Base-by-base conservation (phyloP, 2,888 invertebrate species). In the Pheosia tremula region DNA sequence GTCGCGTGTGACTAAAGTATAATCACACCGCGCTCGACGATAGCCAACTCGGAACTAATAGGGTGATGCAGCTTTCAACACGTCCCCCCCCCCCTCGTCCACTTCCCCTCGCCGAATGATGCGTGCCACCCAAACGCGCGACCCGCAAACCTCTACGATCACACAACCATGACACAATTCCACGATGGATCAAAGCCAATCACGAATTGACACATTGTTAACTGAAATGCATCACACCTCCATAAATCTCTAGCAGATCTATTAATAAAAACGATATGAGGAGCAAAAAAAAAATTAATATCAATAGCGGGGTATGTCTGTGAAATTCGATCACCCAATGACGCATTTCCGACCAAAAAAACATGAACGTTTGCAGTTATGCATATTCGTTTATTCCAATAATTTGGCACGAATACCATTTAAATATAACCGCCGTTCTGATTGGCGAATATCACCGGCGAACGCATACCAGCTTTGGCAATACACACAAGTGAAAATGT, bases 391-490 rank as follows among this genome's bases (percentile, higher is more conserved):
- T 70, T 71, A 74, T 74, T 72, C 67, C 63, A 68, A 79, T 82
- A 75, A 82, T 84, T 93, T 93, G 93, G 93, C 93, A 93, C 85
- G 72, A 80, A 75, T 79, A 83, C 71, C 76, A 71, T 86, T 88
- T 91, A 90, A 84, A 89, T 88, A 85, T 91, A 92, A 79, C 86
- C 56, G 62, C 73, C 74, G 75, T 63, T 82, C 83, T 85, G 86
- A 92, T 93, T 93, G 91, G 93, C 81, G 80, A 82, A 83, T 86
- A 86, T 85, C 82, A 83, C 66, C 71, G 72, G 80, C 77, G 83
- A 84, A 79, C 81, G 75, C 81, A 81, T 81, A 79, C 67, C 74
- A 79, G 80, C 70, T 84, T 89, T 92, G 91, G 91, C 92, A 89
- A 85, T 81, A 77, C 75, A 70, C 81, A 77, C 81, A 71, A 71